These are phyloP conservation scores for Hemaris fuciformis DNA, from an alignment of 2,888 invertebrate genomes.

Conservation along the genomic window DNA sequence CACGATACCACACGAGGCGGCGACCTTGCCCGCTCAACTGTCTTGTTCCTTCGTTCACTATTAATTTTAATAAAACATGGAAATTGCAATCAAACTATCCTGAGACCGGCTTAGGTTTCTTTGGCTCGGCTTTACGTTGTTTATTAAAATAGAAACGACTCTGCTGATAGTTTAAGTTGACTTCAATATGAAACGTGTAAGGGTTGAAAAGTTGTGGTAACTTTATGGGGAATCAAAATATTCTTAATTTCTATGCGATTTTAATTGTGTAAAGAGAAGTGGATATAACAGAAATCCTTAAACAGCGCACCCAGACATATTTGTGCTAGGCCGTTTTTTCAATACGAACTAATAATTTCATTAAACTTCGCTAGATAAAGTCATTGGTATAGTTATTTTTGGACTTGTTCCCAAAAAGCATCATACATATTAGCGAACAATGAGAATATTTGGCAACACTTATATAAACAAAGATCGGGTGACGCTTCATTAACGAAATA, in stretches of 20 bases:
- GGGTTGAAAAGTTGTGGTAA: too few species aligned
- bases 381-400: background rate
- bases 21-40: slow-evolving; percentile 1
- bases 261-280: too few species aligned
- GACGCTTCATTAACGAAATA: background rate
- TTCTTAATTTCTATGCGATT: too few species aligned
- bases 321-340: too few species aligned
- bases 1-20: background rate
- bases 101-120: background rate
- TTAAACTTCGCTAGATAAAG: too few species aligned
- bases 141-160: background rate
- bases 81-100: background rate
- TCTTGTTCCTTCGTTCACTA: background rate
- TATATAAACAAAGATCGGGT: background rate
- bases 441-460: background rate
- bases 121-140: background rate
- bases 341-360: too few species aligned
- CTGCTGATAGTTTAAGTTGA: too few species aligned
- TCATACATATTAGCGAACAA: background rate
- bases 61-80: slow-evolving; percentile 3
- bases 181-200: too few species aligned
- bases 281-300: too few species aligned
- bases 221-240: too few species aligned
- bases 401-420: background rate
- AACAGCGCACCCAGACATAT: too few species aligned